Evolutionary conservation across 2,888 invertebrate species (phyloP).

Genomic region (Papilio gigon): DNA sequence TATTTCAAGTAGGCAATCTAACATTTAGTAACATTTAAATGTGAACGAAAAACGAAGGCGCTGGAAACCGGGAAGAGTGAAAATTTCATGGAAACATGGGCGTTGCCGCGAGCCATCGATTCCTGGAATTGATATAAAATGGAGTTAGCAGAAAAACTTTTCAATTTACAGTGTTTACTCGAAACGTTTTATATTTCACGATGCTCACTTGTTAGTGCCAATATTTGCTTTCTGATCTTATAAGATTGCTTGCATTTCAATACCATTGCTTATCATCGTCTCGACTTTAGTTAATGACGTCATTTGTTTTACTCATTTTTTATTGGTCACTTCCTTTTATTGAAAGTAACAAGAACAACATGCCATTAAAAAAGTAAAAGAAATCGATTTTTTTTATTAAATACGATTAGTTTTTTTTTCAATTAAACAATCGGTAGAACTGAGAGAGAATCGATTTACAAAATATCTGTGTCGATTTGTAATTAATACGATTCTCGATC

Average conservation of each 20-base stretch:
- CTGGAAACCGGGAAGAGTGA: slow-evolving; percentile 33
- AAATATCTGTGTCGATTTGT: slow-evolving; percentile 51
- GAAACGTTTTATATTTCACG: slow-evolving; percentile 31
- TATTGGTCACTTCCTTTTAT: too few species aligned
- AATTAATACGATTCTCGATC: slow-evolving; percentile 76
- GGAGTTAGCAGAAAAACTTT: slow-evolving; percentile 42
- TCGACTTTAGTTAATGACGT: neutral
- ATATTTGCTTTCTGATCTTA: slow-evolving; percentile 8
- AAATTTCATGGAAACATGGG: slow-evolving; percentile 39
- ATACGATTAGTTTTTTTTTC: neutral
- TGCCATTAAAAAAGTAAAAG: too few species aligned
- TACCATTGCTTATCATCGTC: neutral
- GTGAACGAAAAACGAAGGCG: slow-evolving; percentile 46
- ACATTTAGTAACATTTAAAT: slow-evolving; percentile 8
- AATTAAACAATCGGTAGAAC: neutral
- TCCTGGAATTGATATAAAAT: slow-evolving; percentile 41
- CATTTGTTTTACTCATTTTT: too few species aligned
- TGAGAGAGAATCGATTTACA: neutral
- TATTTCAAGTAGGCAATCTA: neutral
- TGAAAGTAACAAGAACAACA: too few species aligned
- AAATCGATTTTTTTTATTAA: too few species aligned
- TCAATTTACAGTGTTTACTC: slow-evolving; percentile 38
- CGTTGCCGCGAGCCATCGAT: slow-evolving; percentile 41
- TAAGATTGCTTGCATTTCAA: neutral
- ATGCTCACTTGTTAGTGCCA: neutral